Percentiles rank a stretch among this genome's conserved stretches.
These are phyloP conservation scores for Drosophila sulfurigaster DNA, from an alignment of 1,140 invertebrate species.

Conservation along the genomic window DNA sequence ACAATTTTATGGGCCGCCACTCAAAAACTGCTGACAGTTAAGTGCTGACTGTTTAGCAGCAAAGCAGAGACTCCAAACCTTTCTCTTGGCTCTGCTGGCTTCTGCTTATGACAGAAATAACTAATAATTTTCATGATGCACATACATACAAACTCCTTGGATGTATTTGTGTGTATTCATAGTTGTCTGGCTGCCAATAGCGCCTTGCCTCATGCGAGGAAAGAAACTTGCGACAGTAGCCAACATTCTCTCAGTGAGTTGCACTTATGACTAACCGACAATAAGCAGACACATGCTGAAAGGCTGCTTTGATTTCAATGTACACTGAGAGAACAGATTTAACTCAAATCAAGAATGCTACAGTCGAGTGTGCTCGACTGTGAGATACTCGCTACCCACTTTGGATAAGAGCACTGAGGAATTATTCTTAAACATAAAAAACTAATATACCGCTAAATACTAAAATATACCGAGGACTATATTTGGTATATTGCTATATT, in stretches of 20 bases:
- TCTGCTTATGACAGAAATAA: conserved; percentile 42
- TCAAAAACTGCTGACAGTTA: conserved; percentile 68
- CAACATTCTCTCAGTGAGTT: conserved; percentile 47
- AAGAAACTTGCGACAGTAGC: conserved; percentile 37
- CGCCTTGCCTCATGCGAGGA: conserved; percentile 46
- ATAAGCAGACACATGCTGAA: conserved; percentile 29
- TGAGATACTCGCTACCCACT: too few relatives aligned
- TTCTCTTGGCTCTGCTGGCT: conserved; percentile 57
- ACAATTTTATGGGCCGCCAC: conserved; percentile 58
- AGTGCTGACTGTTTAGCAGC: conserved; percentile 13
- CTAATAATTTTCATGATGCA: conserved; percentile 54
- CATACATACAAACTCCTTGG: conserved; percentile 7
- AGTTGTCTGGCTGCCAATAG: conserved; percentile 42
- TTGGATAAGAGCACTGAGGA: too few relatives aligned
- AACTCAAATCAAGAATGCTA: too few relatives aligned
- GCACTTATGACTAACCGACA: conserved; percentile 44
- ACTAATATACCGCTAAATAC: too few relatives aligned
- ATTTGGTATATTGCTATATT: too few relatives aligned
- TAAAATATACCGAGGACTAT: too few relatives aligned
- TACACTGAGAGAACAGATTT: conserved; percentile 20
- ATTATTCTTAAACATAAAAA: too few relatives aligned
- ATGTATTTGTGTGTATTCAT: conserved; percentile 1
- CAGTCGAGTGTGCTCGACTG: too few relatives aligned
- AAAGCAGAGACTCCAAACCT: not conserved
- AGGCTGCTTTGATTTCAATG: conserved; percentile 22